These are phyloP conservation scores for Ennomos quercinarius DNA, from an alignment of 2,888 invertebrate genomes.

Conservation along the genomic window DNA sequence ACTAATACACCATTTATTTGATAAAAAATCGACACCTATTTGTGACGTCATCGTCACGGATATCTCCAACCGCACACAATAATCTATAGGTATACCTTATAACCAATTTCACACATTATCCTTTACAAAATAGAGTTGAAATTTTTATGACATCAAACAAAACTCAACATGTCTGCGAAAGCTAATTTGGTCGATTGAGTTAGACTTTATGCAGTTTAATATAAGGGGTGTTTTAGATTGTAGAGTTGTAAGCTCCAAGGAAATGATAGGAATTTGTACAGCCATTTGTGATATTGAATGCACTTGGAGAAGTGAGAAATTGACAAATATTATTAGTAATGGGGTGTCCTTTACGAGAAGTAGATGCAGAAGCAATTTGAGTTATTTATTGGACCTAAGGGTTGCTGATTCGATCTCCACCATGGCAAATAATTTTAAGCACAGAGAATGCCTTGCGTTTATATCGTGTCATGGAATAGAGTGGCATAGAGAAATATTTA, in stretches of 20 bases:
- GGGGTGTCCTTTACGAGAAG: slow-evolving; percentile 5
- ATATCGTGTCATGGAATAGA: no score
- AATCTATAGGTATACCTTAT: slow-evolving; percentile 1
- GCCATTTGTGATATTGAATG: slow-evolving; percentile 50
- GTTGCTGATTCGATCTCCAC: no score
- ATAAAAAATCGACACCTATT: slow-evolving; percentile 69
- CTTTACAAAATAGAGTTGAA: slow-evolving; percentile 1
- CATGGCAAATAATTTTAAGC: no score
- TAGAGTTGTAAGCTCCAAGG: slow-evolving; percentile 37
- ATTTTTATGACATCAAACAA: background rate
- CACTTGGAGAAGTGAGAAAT: slow-evolving; percentile 38
- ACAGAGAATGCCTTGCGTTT: no score
- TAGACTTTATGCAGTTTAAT: background rate
- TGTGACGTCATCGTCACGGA: slow-evolving; percentile 46
- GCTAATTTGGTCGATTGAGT: background rate
- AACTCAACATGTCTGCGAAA: background rate
- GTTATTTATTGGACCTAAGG: no score
- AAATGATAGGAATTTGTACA: slow-evolving; percentile 57
- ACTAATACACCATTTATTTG: slow-evolving; percentile 49
- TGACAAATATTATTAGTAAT: slow-evolving; percentile 36
- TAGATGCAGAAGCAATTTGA: slow-evolving; percentile 1
- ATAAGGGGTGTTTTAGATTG: slow-evolving; percentile 21
- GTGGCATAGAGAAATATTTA: no score
- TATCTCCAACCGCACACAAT: slow-evolving; percentile 19
- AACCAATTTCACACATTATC: background rate